phyloP scores from a whole-genome alignment of 2,113 vertebrate genomes.

The Tupaia tana region DNA sequence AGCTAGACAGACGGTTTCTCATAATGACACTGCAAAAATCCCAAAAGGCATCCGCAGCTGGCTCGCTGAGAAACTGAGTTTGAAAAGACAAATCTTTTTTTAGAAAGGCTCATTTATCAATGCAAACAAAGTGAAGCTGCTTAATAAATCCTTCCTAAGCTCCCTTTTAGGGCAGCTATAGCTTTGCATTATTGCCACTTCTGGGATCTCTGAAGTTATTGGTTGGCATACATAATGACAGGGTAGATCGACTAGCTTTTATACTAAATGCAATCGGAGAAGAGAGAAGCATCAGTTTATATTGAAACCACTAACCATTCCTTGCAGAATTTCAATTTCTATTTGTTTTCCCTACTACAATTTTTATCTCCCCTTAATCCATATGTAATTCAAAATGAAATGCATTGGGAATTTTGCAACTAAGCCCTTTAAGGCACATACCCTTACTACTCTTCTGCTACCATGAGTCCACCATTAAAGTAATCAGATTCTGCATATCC shows the following conservation, averaged over 20 bases:
- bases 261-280: neutral
- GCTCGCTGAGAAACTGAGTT: slow-evolving; percentile 24
- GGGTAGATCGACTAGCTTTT: neutral
- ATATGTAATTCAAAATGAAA: neutral
- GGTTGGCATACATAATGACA: neutral
- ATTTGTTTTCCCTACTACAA: neutral
- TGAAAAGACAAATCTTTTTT: slow-evolving; percentile 23
- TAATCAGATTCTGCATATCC: neutral
- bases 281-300: neutral
- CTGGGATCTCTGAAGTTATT: neutral
- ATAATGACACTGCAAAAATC: slow-evolving; percentile 71
- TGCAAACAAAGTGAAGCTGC: slow-evolving; percentile 75
- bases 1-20: slow-evolving; percentile 65
- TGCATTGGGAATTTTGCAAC: neutral
- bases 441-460: neutral
- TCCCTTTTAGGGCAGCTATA: slow-evolving; percentile 35
- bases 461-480: neutral
- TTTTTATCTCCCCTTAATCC: neutral
- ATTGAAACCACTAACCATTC: neutral
- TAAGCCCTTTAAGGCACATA: neutral
- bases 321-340: neutral
- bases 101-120: slow-evolving; percentile 83
- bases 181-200: neutral
- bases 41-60: slow-evolving; percentile 78
- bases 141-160: slow-evolving; percentile 76